Conservation (phyloP, 2,888 invertebrate species). For the Ophioninae sp. region DNA sequence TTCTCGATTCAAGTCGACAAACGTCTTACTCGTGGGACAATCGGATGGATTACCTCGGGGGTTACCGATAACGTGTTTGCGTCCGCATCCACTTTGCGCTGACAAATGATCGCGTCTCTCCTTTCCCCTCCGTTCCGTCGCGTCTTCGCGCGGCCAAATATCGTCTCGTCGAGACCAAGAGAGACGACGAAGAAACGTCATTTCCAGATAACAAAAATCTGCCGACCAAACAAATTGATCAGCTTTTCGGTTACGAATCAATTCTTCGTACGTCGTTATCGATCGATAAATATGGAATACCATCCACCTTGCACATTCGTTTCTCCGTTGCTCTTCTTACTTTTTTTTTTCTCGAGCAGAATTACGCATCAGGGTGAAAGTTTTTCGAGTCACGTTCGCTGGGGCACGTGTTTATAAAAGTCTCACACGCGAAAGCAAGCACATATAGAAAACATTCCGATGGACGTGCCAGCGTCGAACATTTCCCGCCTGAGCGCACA, state of each 20-base stretch:
- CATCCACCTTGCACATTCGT: constrained; percentile 9
- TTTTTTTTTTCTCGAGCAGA: constrained; percentile 10
- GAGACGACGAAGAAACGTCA: not conserved
- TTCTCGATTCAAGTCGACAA: constrained; percentile 55
- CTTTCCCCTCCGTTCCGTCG: constrained; percentile 23
- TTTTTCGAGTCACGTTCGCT: constrained; percentile 54
- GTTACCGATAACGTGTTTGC: constrained; percentile 73
- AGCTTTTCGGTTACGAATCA: not conserved
- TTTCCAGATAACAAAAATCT: not conserved
- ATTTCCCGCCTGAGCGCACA: constrained; percentile 50
- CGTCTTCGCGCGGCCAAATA: constrained; percentile 21
- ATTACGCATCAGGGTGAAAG: constrained; percentile 48
- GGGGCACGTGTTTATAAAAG: constrained; percentile 57
- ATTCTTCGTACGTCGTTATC: constrained; percentile 9
- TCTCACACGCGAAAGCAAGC: constrained; percentile 25
- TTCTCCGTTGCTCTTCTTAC: not conserved
- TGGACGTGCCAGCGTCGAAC: constrained; percentile 58
- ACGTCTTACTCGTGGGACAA: constrained; percentile 64
- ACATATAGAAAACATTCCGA: constrained; percentile 54
- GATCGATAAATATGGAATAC: constrained; percentile 18
- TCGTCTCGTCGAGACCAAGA: constrained; percentile 1
- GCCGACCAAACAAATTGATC: not conserved
- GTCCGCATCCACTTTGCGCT: constrained; percentile 74
- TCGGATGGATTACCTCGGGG: constrained; percentile 72
- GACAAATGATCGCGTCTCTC: constrained; percentile 72